phyloP scores from a whole-genome alignment of 2,797 vertebrate genomes.

The Pangasius sanitwongsei region DNA sequence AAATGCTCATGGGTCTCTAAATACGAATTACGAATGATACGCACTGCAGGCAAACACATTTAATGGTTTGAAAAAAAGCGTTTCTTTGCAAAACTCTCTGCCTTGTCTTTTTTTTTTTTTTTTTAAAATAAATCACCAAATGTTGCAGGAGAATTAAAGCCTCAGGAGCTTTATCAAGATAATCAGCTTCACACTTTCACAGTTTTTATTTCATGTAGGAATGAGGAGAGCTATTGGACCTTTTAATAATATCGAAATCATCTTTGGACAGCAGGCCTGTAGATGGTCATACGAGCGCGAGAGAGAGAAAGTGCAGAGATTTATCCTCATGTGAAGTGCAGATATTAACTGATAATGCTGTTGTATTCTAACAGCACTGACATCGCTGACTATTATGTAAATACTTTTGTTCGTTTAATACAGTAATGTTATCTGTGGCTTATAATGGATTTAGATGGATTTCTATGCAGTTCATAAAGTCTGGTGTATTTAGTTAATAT shows the following conservation, averaged over 20 bases:
- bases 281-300: background rate
- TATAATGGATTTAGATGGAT: background rate
- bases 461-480: background rate
- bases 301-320: background rate
- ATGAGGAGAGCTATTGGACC: background rate
- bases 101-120: background rate
- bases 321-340: background rate
- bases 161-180: background rate
- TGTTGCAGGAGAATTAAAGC: background rate
- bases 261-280: background rate
- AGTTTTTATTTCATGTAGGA: background rate
- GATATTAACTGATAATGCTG: background rate
- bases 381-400: background rate
- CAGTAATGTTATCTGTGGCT: background rate
- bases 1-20: background rate
- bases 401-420: background rate
- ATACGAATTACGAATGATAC: background rate
- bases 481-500: background rate
- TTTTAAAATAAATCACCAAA: background rate
- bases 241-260: background rate
- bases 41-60: background rate
- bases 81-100: background rate
- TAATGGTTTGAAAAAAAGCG: background rate
- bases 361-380: background rate
- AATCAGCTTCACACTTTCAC: background rate